phyloP scores from a whole-genome alignment of 1,140 invertebrate genomes.

The Plodia interpunctella region DNA sequence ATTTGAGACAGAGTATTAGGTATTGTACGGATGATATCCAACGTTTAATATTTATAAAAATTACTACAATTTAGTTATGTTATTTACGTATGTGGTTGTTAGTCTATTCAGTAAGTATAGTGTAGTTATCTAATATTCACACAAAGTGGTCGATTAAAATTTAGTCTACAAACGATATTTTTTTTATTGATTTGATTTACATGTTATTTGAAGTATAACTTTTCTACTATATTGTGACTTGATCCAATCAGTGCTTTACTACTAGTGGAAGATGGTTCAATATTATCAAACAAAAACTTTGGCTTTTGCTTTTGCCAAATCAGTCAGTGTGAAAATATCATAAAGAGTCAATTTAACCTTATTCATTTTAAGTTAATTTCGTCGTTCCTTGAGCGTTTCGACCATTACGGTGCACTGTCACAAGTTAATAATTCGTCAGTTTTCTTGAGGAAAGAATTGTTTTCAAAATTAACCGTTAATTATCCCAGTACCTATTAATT shows the following conservation, averaged over 20 bases:
- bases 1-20: background rate
- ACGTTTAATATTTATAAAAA: background rate
- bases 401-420: too few species aligned
- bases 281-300: background rate
- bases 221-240: constrained; percentile 25
- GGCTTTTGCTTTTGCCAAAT: background rate
- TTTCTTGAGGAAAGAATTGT: too few species aligned
- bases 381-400: too few species aligned
- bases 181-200: too few species aligned
- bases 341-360: too few species aligned
- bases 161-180: background rate
- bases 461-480: too few species aligned
- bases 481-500: too few species aligned
- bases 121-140: background rate
- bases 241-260: constrained; percentile 31
- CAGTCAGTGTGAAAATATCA: too few species aligned
- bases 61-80: background rate
- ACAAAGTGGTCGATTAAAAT: background rate
- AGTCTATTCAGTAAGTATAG: background rate
- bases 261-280: constrained; percentile 17
- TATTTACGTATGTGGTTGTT: background rate
- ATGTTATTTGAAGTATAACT: constrained; percentile 8
- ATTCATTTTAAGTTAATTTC: too few species aligned
- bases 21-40: background rate
- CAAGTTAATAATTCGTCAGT: too few species aligned